Evolutionary conservation across 2,113 vertebrate species (phyloP).

Genomic region (Callospermophilus lateralis): DNA sequence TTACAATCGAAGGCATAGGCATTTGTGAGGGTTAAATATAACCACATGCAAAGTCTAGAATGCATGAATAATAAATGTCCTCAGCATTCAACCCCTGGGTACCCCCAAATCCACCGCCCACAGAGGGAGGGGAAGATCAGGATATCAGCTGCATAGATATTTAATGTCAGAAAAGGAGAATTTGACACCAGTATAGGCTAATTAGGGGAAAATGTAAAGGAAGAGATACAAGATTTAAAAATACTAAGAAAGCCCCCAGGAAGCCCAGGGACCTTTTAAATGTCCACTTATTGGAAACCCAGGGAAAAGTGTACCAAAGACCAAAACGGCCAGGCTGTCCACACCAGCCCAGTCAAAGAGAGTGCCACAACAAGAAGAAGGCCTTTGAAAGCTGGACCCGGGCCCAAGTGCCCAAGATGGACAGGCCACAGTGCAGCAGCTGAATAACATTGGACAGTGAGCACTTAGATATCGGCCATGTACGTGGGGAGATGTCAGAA

Average conservation of each 20-base stretch:
- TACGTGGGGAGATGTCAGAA: not conserved
- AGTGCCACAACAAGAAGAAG: not conserved
- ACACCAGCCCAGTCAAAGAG: slow-evolving; percentile 58
- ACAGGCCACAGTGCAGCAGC: not conserved
- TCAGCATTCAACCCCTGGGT: not conserved
- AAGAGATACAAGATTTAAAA: not conserved
- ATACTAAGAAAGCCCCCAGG: not conserved
- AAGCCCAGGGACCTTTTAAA: slow-evolving; percentile 46
- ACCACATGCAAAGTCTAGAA: not conserved
- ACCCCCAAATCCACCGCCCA: not conserved
- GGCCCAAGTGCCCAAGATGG: not conserved
- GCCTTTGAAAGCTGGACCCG: not conserved
- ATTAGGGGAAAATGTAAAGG: not conserved
- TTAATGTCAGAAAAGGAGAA: not conserved
- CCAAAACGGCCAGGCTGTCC: slow-evolving; percentile 32
- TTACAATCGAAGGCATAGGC: not conserved
- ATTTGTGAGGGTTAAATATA: not conserved
- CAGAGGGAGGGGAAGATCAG: not conserved
- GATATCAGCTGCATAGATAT: not conserved
- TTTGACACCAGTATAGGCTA: not conserved
- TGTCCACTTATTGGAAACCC: slow-evolving; percentile 51
- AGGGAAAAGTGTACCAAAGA: slow-evolving; percentile 1
- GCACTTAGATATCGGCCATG: not conserved
- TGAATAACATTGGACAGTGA: fast-evolving
- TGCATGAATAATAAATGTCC: not conserved